phyloP scores from a whole-genome alignment of 2,797 vertebrate genomes.

The Lemur catta region DNA sequence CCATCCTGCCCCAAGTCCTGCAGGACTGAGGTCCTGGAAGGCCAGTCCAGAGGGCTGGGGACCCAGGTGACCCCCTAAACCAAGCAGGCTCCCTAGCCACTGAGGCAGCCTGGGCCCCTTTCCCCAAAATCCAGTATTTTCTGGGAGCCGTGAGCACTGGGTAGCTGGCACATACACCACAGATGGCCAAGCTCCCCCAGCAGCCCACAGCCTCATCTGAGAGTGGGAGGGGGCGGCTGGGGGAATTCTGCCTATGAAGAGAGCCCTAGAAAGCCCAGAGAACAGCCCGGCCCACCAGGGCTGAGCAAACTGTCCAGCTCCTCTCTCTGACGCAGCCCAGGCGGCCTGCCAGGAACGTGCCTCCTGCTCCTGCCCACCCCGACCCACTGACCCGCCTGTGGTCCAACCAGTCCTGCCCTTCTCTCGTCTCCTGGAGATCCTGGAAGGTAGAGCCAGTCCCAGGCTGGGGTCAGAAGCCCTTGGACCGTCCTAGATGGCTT shows the following conservation, averaged over 20 bases:
- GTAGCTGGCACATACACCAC: background rate
- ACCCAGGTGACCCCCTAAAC: background rate
- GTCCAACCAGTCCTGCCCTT: background rate
- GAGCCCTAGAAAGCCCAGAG: background rate
- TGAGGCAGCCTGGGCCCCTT: background rate
- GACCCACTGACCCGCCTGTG: background rate
- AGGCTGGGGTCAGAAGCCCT: background rate
- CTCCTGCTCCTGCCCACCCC: background rate
- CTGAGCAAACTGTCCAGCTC: background rate
- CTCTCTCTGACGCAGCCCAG: background rate
- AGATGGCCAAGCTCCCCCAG: background rate
- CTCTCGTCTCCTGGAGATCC: background rate
- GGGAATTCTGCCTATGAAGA: background rate
- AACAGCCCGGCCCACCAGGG: background rate
- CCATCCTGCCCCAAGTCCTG: background rate
- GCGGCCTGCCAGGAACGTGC: background rate
- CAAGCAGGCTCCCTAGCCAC: background rate
- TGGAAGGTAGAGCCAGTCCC: background rate
- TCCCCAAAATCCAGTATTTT: background rate
- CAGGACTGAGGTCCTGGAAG: constrained; percentile 17
- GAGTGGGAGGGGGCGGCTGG: background rate
- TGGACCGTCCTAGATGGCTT: background rate
- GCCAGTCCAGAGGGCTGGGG: background rate
- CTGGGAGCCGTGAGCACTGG: background rate
- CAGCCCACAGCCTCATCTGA: background rate